Base-by-base conservation (phyloP, 2,113 vertebrate species). In the Turnix velox region DNA sequence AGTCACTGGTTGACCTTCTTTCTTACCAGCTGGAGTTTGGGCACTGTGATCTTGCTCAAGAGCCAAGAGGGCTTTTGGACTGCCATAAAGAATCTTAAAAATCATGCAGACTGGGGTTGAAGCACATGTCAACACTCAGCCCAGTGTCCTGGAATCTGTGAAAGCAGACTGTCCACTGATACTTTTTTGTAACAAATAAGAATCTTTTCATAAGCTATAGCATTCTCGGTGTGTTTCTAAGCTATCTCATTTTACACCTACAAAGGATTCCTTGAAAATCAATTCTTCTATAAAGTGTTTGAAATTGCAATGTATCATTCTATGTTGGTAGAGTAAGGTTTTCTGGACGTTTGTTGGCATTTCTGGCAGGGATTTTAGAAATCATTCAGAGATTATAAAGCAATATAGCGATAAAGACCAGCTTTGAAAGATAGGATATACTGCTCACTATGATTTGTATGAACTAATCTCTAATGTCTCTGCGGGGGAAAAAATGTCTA, bases 321-420 rank as follows among this genome's bases (percentile, higher is more conserved):
- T 72, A 35, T 49, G 9, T 65, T 84, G 8, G 17, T 82, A 84
- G 30, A 23, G 4, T 63, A 89, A 45, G 24, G 15, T 87, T 90
- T 90, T 57, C 33, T 87, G 49, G 22, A 20, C 2, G 91, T 84
- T 76, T 88, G 45, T 72, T 94, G 57, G 62, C 62, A 87, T 61
- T 90, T 89, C 87, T 79, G 74, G 28, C 20, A 79, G 48, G 54
- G 75, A 79, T 77, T 97, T 73, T 79, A 91, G 49, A 93, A 90
- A 90, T 74, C 22, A 92, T 89, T 93, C 76, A 68, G 79, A 92
- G 78, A 80, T 94, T 95, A 94, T 90, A 77, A 91, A 87, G 72
- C 43, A 88, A 35, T 46, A 77, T 51, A 20, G 35, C 42, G 19
- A 80, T 33, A 88, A 96, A 90, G 24, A 55, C 20, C 16, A 9